Base-by-base conservation (phyloP, 2,797 vertebrate genomes). In the Phalanger gymnotis region DNA sequence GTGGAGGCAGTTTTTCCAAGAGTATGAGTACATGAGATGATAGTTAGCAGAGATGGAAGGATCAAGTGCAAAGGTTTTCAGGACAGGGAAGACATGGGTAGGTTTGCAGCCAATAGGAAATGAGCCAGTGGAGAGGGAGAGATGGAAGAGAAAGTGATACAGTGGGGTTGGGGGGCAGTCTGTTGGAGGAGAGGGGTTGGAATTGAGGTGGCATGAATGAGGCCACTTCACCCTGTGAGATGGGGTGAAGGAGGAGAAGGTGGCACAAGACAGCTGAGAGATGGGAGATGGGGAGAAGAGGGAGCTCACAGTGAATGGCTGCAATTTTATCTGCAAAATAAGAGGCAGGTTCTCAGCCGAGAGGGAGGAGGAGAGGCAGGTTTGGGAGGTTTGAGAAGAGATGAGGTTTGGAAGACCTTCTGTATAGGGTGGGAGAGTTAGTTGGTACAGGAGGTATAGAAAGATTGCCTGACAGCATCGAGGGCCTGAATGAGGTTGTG, bases 401-500 rank as follows among this genome's bases (percentile, higher is more conserved):
- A 58, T 56, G 28, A 31, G 57, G 25, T 57, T 57, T 22, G 55
- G 55, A 56, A 61, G 31, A 31, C 12, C 61, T 14, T 1, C 34
- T 66, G 61, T n/a, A 9, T 12, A 66, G 13, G 5, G 61, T n/a
- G 61, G 66, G 66, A 22, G 34, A 40, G n/a, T 40, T 34, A 73
- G 16, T 73, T 22, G 34, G 14, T 40, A 40, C 22, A 28, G n/a
- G 16, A 61, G n/a, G 2, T 81, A 10, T 22, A 47, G 66, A 9
- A 10, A 19, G 66, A 81, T 81, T 25, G 19, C 22, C n/a, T 13
- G 19, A 40, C 66, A 40, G n/a, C 0, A 25, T 7, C 9, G 73
- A 81, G 40, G n/a, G 22, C 73, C 19, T 0, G 0, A 19, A 2
- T 2, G 73, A 47, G 73, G 5, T 47, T 2, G 1, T 40, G 19